Base-by-base conservation (phyloP, 2,888 invertebrate genomes). In the Gonocerus acuteangulatus region DNA sequence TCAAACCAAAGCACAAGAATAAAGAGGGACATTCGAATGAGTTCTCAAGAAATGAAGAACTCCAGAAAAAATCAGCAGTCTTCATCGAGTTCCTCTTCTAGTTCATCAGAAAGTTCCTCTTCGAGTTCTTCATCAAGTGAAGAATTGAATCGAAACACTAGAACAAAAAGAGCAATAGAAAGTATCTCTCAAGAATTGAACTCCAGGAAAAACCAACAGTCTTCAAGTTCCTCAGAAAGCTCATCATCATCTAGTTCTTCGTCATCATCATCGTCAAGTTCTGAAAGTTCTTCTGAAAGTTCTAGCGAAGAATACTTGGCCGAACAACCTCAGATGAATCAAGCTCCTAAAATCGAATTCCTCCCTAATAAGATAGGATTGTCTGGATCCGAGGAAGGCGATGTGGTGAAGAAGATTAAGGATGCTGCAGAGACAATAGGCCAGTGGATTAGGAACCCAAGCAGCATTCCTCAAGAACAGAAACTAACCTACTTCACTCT, bases 401-500 rank as follows among this genome's bases (percentile, higher is more conserved):
- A 62, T 11, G 58, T 47, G 1, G 72, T 73, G 1, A 66, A 71
- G 60, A 69, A 68, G 16, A 71, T 71, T 2, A 67, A 71, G 44
- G 73, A 74, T 21, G 64, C 80, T 1, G 73, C 81, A 4, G 74
- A 77, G 62, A 77, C 84, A 71, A 81, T 86, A 54, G 82, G 79
- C 18, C 75, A 78, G 51, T 82, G 82, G 61, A 69, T 86, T 7
- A 78, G 81, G 64, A 75, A 79, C 36, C 78, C 82, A 0, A 79
- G 78, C 70, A 75, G 77, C 36, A 80, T 84, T 70, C 78, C 79
- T 0, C 76, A 79, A 60, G 71, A 77, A 51, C 75, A 81, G 62
- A 80, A 82, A 51, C 74, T 86, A 1, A 77, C 79, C 15, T 85
- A 84, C 70, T 86, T 82, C 74, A 78, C 77, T 62, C 79, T 82